These are phyloP conservation scores for Apamea crenata DNA, from an alignment of 2,888 invertebrate species.

Conservation along the genomic window DNA sequence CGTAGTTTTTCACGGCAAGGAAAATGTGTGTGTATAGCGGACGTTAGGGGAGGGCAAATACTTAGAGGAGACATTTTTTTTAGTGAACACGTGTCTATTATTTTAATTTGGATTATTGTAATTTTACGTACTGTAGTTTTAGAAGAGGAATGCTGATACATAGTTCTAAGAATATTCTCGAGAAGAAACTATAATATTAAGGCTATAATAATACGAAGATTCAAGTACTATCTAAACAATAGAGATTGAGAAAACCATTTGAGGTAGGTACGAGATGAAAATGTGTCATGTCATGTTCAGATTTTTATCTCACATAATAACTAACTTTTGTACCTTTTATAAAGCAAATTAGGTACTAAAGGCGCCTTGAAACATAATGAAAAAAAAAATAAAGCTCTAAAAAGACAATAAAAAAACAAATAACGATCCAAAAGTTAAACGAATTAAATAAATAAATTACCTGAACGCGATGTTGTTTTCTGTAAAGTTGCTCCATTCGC, in stretches of 20 bases:
- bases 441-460: slow-evolving; percentile 53
- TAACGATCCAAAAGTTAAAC: slow-evolving; percentile 37
- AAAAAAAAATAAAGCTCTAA: slow-evolving; percentile 36
- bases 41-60: neutral
- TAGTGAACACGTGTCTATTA: neutral
- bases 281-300: too few species aligned
- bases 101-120: neutral
- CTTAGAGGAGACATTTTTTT: neutral
- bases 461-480: slow-evolving; percentile 15
- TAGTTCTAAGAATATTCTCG: neutral
- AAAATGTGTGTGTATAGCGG: neutral
- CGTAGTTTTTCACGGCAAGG: neutral
- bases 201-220: neutral
- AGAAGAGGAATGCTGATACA: neutral
- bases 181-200: neutral
- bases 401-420: slow-evolving; percentile 34
- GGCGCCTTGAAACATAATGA: slow-evolving; percentile 1
- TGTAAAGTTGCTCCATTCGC: slow-evolving; percentile 6
- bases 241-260: neutral
- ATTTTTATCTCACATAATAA: neutral
- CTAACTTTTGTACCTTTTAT: neutral
- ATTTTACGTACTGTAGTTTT: neutral
- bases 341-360: neutral
- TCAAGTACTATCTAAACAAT: neutral
- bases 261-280: neutral